Percentiles rank a stretch among this genome's conserved stretches.
These are phyloP conservation scores for Lacerta bilineata DNA, from an alignment of 2,797 vertebrate species.

Conservation along the genomic window DNA sequence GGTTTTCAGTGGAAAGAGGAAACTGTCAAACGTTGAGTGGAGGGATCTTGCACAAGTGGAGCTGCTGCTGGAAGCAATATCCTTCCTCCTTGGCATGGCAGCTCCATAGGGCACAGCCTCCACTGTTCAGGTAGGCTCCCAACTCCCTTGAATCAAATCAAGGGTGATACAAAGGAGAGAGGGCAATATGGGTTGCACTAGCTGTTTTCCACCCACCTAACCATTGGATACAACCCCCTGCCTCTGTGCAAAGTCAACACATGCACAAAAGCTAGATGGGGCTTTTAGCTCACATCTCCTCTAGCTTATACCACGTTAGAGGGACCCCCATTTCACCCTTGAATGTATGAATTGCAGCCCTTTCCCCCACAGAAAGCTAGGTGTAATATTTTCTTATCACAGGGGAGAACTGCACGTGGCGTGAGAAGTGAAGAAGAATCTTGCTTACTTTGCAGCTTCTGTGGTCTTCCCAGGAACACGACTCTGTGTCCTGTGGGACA, in stretches of 20 bases:
- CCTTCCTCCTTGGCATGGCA: neutral
- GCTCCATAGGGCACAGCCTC: neutral
- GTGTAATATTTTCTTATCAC: neutral
- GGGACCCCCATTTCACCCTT: neutral
- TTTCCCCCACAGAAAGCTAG: neutral
- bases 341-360: neutral
- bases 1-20: neutral
- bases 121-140: neutral
- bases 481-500: conserved; percentile 72
- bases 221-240: neutral
- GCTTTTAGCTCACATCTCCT: neutral
- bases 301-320: neutral
- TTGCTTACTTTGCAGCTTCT: conserved; percentile 78
- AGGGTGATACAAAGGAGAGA: neutral
- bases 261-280: neutral
- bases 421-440: neutral
- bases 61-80: neutral
- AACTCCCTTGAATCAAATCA: neutral
- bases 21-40: neutral
- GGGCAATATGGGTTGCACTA: neutral
- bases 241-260: neutral
- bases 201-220: neutral
- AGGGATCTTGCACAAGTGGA: neutral
- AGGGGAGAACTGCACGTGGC: neutral
- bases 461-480: conserved; percentile 79